Percentiles rank a stretch among this genome's conserved stretches.
phyloP scores from a whole-genome alignment of 2,797 vertebrate species.

The Schizopygopsis pylzovi region DNA sequence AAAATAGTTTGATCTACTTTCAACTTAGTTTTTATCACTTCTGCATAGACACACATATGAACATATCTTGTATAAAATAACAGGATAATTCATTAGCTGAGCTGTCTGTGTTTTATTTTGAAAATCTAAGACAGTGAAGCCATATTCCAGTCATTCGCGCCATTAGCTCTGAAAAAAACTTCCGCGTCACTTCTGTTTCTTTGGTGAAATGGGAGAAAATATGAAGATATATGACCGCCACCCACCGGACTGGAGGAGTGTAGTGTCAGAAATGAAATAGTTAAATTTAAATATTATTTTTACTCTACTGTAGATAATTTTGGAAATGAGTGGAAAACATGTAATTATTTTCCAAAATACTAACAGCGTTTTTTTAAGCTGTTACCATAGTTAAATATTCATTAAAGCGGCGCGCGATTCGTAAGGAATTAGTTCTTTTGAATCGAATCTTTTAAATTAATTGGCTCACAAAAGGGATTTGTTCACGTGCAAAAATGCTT shows the following conservation, averaged over 20 bases:
- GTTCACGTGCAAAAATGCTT: neutral
- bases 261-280: neutral
- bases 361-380: neutral
- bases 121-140: neutral
- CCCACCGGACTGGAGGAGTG: neutral
- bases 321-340: neutral
- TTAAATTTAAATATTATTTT: neutral
- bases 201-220: neutral
- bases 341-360: neutral
- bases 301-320: neutral
- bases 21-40: neutral
- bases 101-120: neutral
- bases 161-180: conserved; percentile 20
- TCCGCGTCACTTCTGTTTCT: conserved; percentile 25
- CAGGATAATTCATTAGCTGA: neutral
- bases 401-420: neutral
- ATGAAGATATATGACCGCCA: conserved; percentile 7
- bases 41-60: neutral
- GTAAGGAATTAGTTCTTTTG: neutral
- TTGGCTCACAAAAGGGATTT: neutral
- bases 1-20: neutral
- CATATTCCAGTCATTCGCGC: conserved; percentile 31
- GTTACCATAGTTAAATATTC: neutral
- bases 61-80: neutral
- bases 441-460: neutral